These are phyloP conservation scores for Axinella damicornis DNA, from an alignment of 37 sponge, comb jelly and placozoan species.

Conservation along the genomic window DNA sequence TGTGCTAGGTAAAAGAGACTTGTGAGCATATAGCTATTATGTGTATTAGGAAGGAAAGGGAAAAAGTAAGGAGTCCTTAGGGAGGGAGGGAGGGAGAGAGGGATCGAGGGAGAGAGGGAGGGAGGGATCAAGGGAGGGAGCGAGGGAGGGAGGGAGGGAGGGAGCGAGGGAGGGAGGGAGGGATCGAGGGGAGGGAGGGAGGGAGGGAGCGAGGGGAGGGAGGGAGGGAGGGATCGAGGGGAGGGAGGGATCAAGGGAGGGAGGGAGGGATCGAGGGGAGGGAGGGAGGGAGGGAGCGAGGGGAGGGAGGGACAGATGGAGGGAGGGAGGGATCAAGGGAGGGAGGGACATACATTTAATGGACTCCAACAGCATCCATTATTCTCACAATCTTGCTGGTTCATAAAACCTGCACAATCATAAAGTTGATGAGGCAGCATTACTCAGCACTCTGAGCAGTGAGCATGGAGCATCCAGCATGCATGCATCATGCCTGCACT, in stretches of 20 bases:
- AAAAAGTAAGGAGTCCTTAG: too few species aligned
- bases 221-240: too few species aligned
- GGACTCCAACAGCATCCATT: conserved; percentile 82
- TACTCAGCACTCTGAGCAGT: background rate
- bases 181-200: too few species aligned
- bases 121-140: background rate
- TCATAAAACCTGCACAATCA: background rate
- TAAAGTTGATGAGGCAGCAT: background rate
- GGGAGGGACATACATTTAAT: conserved; percentile 13
- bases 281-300: background rate
- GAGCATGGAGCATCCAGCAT: too few species aligned
- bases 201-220: too few species aligned
- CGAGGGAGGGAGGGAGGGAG: background rate
- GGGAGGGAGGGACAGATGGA: background rate
- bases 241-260: too few species aligned
- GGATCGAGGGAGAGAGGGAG: background rate
- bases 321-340: background rate
- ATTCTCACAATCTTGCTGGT: conserved; percentile 47
- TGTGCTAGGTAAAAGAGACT: too few species aligned
- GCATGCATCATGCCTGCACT: too few species aligned
- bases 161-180: too few species aligned
- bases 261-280: background rate
- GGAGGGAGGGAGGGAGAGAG: background rate
- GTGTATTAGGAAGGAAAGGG: too few species aligned
- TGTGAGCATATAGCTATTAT: too few species aligned